Evolutionary conservation across 2,888 invertebrate genomes (phyloP).

Genomic region (Netelia fuscicornis): DNA sequence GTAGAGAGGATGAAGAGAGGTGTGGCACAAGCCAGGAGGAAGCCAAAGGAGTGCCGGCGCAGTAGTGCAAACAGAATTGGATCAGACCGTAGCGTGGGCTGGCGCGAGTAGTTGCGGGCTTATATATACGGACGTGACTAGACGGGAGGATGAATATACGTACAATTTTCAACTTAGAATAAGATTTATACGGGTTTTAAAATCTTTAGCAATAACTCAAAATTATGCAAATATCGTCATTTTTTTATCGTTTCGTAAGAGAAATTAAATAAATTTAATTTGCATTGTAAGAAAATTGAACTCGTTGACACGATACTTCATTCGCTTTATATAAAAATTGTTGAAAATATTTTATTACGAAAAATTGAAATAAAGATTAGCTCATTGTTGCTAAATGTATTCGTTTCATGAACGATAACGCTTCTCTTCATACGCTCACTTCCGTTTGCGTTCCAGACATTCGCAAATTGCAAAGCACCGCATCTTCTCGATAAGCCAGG

Average conservation of each 20-base stretch:
- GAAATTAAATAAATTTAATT: too few species aligned
- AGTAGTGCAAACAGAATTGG: conserved; percentile 57
- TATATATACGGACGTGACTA: conserved; percentile 36
- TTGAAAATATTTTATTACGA: too few species aligned
- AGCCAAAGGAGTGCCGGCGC: conserved; percentile 17
- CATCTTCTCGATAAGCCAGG: conserved; percentile 51
- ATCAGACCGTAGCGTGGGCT: conserved; percentile 26
- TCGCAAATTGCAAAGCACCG: conserved; percentile 55
- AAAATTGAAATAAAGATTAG: too few species aligned
- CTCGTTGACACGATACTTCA: too few species aligned
- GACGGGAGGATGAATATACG: conserved; percentile 1
- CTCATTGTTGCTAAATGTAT: too few species aligned
- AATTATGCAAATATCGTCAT: too few species aligned
- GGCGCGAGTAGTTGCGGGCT: conserved; percentile 34
- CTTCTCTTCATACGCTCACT: conserved; percentile 21
- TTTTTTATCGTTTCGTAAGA: too few species aligned
- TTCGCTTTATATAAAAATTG: too few species aligned
- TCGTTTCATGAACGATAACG: neutral
- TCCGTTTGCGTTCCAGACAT: conserved; percentile 42
- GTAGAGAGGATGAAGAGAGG: neutral
- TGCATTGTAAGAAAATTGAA: too few species aligned
- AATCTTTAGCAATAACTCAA: too few species aligned
- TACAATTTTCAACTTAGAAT: too few species aligned
- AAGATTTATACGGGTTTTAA: too few species aligned
- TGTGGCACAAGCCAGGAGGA: neutral